Evolutionary conservation across 2,888 invertebrate genomes (phyloP), one percentile per base, ranked within the genome.

Genomic region (Ecdyonurus torrentis): DNA sequence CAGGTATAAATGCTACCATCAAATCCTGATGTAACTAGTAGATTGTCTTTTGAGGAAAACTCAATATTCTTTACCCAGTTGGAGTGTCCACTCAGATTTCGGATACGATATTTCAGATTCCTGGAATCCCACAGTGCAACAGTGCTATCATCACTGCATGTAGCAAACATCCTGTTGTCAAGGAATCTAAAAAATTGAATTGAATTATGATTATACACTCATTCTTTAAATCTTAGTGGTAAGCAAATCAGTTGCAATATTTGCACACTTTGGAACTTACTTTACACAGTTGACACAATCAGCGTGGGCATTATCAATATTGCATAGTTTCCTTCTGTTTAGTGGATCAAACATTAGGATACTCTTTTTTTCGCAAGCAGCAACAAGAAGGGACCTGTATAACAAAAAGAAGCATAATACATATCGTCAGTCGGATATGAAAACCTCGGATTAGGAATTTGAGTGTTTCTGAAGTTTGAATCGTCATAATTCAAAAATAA

Each of bases 1-100:
- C 96, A 96, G 0, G 92, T 88, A 70, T 88, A 92, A 71, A 96
- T 90, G 70, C 89, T 89, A 18, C 94, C 94, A 74, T 96, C 95
- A 72, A 95, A 88, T 0, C 92, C 94, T 1, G 93, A 94, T 0
- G 93, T 93, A 18, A 96, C 85, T 64, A 96, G 79, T 7, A 92
- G 78, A 66, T 89, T 87, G 71, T 90, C 89, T 70, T 85, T 85
- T 23, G 85, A 83, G 25, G 91, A 91, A 74, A 91, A 95, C 73
- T 96, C 95, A 67, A 96, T 92, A 74, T 94, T 96, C 75, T 96
- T 96, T 59, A 92, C 95, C 95, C 95, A 96, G 76, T 92, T 93
- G 0, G 89, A 86, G 74, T 96, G 95, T 1, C 94, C 95, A 65
- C 83, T 81, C 10, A 95, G 78, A 18, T 86, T 85, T 64, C 87